These are phyloP conservation scores for Mastacembelus armatus DNA, from an alignment of 2,797 vertebrate genomes.

Conservation along the genomic window DNA sequence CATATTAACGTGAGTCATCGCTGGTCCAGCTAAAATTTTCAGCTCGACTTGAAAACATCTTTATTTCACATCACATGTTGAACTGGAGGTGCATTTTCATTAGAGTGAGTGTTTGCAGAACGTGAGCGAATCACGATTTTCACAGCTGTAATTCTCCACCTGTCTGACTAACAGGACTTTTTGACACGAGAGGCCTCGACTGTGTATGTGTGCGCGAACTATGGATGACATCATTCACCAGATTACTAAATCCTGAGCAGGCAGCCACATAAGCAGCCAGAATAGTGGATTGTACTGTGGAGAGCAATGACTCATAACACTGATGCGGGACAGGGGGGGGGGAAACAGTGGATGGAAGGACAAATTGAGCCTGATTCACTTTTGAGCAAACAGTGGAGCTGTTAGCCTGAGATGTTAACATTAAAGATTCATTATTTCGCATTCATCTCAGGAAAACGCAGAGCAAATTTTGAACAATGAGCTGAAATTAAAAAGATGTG, in stretches of 20 bases:
- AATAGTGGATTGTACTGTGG: conserved; percentile 61
- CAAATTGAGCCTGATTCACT: conserved; percentile 71
- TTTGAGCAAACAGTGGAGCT: conserved; percentile 16
- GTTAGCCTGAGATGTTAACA: conserved; percentile 21
- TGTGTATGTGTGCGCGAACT: conserved; percentile 32
- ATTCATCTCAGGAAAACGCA: conserved; percentile 6
- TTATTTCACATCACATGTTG: neutral
- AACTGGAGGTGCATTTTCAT: neutral
- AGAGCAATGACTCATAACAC: conserved; percentile 71
- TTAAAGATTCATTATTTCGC: neutral
- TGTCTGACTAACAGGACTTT: conserved; percentile 56
- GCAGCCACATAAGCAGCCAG: conserved; percentile 63
- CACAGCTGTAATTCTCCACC: conserved; percentile 61
- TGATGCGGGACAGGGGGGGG: conserved; percentile 40
- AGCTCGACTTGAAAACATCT: neutral
- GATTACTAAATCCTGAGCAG: conserved; percentile 67
- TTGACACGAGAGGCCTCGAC: conserved; percentile 58
- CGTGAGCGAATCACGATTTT: conserved; percentile 35
- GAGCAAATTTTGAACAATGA: too few relatives aligned
- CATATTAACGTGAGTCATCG: neutral
- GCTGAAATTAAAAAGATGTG: too few relatives aligned
- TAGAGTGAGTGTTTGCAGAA: conserved; percentile 20
- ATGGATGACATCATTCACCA: conserved; percentile 68
- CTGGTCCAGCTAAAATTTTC: neutral
- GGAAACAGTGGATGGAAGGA: conserved; percentile 68